Conservation (phyloP, 1,140 invertebrate species). For the Drosophila suzukii region DNA sequence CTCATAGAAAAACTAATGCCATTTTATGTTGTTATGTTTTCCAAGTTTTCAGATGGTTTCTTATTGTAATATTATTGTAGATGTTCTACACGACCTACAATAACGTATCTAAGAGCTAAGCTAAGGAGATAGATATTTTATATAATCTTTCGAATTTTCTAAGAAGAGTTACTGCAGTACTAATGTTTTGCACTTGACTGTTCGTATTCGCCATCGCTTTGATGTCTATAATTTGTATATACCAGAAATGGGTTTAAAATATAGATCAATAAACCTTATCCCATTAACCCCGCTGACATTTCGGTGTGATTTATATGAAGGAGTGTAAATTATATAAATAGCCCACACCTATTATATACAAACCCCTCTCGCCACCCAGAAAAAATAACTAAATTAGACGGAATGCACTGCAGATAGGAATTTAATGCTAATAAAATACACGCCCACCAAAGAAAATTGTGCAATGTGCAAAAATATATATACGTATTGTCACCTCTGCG, state of each 20-base stretch:
- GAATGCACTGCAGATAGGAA: slow-evolving; percentile 37
- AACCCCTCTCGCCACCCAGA: background rate
- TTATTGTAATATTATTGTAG: no score
- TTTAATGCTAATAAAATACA: slow-evolving; percentile 37
- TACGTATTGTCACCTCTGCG: slow-evolving; percentile 51
- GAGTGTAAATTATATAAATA: slow-evolving; percentile 6
- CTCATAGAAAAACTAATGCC: background rate
- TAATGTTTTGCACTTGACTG: background rate
- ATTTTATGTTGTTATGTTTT: background rate
- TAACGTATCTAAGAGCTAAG: no score
- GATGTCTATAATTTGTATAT: background rate
- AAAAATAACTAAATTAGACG: slow-evolving; percentile 22
- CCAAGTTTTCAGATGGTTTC: background rate
- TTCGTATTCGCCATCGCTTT: background rate
- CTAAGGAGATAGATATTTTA: no score
- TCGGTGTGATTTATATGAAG: slow-evolving; percentile 7
- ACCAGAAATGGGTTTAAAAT: background rate
- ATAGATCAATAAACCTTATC: background rate
- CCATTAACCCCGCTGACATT: slow-evolving; percentile 15
- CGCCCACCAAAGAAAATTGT: slow-evolving; percentile 22
- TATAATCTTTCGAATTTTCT: background rate
- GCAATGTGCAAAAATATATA: slow-evolving; percentile 24
- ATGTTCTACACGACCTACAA: no score
- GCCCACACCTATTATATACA: background rate
- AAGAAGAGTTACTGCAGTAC: background rate